Percentiles rank a stretch among this genome's conserved stretches.
Conservation (phyloP, 1,140 invertebrate genomes). For the Dysdera silvatica region DNA sequence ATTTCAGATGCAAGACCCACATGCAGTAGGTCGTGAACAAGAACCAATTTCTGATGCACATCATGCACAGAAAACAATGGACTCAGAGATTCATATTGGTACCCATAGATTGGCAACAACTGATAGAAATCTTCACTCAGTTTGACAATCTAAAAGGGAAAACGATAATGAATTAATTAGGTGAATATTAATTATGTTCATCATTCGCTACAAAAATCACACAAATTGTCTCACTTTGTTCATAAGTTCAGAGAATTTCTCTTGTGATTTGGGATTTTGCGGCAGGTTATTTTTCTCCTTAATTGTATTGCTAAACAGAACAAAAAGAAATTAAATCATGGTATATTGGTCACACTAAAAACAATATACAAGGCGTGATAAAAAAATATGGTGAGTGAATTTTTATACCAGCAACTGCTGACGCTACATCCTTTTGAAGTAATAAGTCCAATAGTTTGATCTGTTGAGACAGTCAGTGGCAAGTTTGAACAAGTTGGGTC, state of each 20-base stretch:
- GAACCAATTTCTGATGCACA: constrained; percentile 38
- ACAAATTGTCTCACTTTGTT: constrained; percentile 14
- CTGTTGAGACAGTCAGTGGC: too few relatives aligned
- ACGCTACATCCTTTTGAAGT: too few relatives aligned
- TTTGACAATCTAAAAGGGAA: constrained; percentile 40
- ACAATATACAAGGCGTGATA: not conserved
- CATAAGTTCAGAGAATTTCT: constrained; percentile 23
- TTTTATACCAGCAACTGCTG: not conserved
- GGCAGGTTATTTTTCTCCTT: constrained; percentile 17
- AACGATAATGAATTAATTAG: not conserved
- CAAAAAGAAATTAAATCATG: too few relatives aligned
- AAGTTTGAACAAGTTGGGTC: too few relatives aligned
- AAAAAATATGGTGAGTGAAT: not conserved
- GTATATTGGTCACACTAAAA: not conserved
- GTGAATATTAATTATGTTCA: too few relatives aligned
- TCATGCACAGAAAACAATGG: constrained; percentile 40
- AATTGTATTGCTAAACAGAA: constrained; percentile 12
- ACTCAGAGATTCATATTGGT: constrained; percentile 42
- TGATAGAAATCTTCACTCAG: constrained; percentile 48
- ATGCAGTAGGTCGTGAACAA: constrained; percentile 43
- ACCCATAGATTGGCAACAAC: constrained; percentile 45
- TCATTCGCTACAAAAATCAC: too few relatives aligned
- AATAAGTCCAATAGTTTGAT: too few relatives aligned
- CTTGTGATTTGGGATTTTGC: constrained; percentile 21
- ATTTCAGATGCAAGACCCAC: constrained; percentile 44